Evolutionary conservation across 1,140 invertebrate genomes (phyloP), one percentile per base, ranked within the genome.

Genomic region (Notospermus geniculatus): DNA sequence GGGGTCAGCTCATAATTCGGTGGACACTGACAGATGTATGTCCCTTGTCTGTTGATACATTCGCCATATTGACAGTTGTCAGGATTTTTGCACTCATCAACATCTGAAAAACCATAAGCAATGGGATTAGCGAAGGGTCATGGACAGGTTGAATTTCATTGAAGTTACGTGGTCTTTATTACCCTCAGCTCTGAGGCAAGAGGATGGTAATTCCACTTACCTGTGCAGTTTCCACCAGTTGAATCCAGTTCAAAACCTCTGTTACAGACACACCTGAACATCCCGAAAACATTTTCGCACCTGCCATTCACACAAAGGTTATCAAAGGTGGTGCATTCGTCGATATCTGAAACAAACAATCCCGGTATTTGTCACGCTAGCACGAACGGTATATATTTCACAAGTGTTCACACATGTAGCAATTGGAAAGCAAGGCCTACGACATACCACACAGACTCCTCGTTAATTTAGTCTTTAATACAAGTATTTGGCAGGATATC

Each of bases 241-340:
- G 86, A 81, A 70, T 92, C 91, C 1, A 92, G 82, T 71, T 90
- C 88, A 77, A 90, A 94, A 0, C 91, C 91, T 70, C 90, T 88
- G 73, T 91, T 85, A 72, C 79, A 80, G 41, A 69, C 68, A 66
- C 79, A 80, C 27, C 70, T 59, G 67, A 77, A 80, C 59, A 69
- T 66, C 17, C 92, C 92, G 76, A 91, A 89, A 1, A 90, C 88
- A 77, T 95, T 95, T 71, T 91, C 90, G 81, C 92, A 94, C 64
- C 84, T 85, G 0, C 92, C 92, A 77, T 87, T 91, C 2, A 92
- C 89, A 77, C 92, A 95, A 1, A 94, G 83, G 72, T 93, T 91
- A 71, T 86, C 88, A 79, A 94, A 93, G 80, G 90, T 88, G 28
- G 88, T 86, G 75, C 94, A 97, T 77, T 97, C 94, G 75, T 97